Evolutionary conservation across 2,113 vertebrate genomes (phyloP).

Genomic region (Ovis canadensis): DNA sequence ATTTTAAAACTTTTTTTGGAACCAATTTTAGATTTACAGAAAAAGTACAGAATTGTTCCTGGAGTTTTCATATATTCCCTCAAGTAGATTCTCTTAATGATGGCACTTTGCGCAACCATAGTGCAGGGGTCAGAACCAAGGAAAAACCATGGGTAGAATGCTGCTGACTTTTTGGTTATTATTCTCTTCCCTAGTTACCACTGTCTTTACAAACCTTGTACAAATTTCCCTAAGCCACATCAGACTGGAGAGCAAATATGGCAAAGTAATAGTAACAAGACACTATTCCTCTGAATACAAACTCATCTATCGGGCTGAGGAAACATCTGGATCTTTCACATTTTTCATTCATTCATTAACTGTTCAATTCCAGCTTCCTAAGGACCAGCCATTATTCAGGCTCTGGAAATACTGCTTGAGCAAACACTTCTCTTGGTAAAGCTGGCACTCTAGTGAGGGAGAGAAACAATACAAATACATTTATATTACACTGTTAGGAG

Average conservation of each 20-base stretch:
- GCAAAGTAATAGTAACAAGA: not conserved
- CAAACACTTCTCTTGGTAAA: not conserved
- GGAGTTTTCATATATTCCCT: not conserved
- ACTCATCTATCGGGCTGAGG: not conserved
- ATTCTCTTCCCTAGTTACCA: not conserved
- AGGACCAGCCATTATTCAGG: not conserved
- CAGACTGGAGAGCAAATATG: not conserved
- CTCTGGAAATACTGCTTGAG: not conserved
- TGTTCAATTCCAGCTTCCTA: not conserved
- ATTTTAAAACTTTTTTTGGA: not conserved
- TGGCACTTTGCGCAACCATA: not conserved
- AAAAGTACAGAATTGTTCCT: not conserved
- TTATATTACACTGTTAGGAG: not conserved
- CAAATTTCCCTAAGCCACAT: not conserved
- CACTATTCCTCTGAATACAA: not conserved
- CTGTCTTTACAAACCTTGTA: not conserved
- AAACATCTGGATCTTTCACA: not conserved
- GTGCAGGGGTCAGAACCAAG: not conserved
- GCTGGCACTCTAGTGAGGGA: not conserved
- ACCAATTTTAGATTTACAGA: not conserved
- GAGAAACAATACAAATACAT: not conserved
- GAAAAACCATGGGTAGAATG: not conserved
- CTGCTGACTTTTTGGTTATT: not conserved
- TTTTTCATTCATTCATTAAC: not conserved
- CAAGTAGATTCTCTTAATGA: not conserved